Evolutionary conservation across 2,113 vertebrate species (phyloP), one percentile per base, ranked within the genome.

Genomic region (Datnioides undecimradiatus): DNA sequence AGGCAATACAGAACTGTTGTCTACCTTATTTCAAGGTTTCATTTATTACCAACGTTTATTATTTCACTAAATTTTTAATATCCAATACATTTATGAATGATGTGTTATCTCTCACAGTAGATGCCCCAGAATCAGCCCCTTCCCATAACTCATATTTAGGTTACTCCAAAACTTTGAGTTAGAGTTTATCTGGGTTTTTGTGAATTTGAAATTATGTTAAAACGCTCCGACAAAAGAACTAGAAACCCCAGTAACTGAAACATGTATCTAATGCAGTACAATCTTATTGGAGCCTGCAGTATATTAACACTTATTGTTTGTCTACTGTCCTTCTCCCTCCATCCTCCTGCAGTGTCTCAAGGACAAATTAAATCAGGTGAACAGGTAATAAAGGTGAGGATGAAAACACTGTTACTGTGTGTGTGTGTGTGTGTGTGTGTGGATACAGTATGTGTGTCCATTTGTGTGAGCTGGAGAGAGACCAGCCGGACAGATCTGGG

Each of bases 401-500:
- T 65, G 38, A 71, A 79, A 73, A 62, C n/a, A 57, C 19, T 17
- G 13, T 58, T 78, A 38, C 40, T 54, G 25, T 46, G 40, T 57
- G 73, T 69, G 43, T 69, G 43, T 29, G n/a, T 45, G 38, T 41
- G 31, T 16, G 12, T 19, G 58, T 57, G 33, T 58, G 21, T 1
- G 23, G 33, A 21, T 33, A 51, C 40, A 60, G 54, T 49, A n/a
- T 59, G 38, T 59, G 68, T 73, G 74, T 86, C 41, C 63, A 46
- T 71, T 59, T 73, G 59, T 79, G 29, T 68, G 75, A 38, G 45
- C 68, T 75, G 70, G 59, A 49, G 58, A 73, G 27, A 76, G 78
- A 69, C 55, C 81, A 73, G 45, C 12, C 40, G 83, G 83, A 92
- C 83, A 83, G 90, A 93, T 89, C 86, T 91, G 83, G 92, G 91